phyloP scores from a whole-genome alignment of 1,140 invertebrate genomes.

The Monochamus saltuarius region DNA sequence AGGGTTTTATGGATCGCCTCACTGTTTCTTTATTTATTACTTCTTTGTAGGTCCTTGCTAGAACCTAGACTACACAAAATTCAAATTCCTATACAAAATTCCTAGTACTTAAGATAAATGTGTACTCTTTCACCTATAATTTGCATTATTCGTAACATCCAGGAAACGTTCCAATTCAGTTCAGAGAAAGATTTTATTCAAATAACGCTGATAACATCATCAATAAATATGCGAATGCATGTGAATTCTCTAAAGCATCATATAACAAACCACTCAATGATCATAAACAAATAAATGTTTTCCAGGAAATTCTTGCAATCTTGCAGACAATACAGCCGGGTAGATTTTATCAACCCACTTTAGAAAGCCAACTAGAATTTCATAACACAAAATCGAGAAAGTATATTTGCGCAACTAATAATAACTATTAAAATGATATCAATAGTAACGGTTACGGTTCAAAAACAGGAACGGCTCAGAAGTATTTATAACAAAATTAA shows the following conservation, averaged over 20 bases:
- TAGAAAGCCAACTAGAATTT: slow-evolving; percentile 25
- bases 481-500: too few species aligned
- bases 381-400: slow-evolving; percentile 23
- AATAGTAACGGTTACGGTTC: slow-evolving; percentile 6
- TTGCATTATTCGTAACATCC: too few species aligned
- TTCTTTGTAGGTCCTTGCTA: too few species aligned
- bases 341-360: slow-evolving; percentile 23
- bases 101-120: too few species aligned
- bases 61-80: too few species aligned
- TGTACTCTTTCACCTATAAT: too few species aligned
- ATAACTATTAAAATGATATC: slow-evolving; percentile 24
- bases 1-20: too few species aligned
- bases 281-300: slow-evolving; percentile 21
- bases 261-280: slow-evolving; percentile 17
- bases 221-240: slow-evolving; percentile 13
- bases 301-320: slow-evolving; percentile 13
- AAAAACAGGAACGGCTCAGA: too few species aligned
- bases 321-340: slow-evolving; percentile 17
- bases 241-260: slow-evolving; percentile 17
- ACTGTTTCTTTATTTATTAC: too few species aligned
- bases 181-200: too few species aligned
- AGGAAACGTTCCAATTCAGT: too few species aligned
- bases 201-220: neutral
- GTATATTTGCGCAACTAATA: slow-evolving; percentile 21
- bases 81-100: too few species aligned